A percentile compares a stretch with the other conserved stretches of the same genome.
These are phyloP conservation scores for Percopsis transmontana DNA, from an alignment of 2,113 vertebrate genomes.

Conservation along the genomic window DNA sequence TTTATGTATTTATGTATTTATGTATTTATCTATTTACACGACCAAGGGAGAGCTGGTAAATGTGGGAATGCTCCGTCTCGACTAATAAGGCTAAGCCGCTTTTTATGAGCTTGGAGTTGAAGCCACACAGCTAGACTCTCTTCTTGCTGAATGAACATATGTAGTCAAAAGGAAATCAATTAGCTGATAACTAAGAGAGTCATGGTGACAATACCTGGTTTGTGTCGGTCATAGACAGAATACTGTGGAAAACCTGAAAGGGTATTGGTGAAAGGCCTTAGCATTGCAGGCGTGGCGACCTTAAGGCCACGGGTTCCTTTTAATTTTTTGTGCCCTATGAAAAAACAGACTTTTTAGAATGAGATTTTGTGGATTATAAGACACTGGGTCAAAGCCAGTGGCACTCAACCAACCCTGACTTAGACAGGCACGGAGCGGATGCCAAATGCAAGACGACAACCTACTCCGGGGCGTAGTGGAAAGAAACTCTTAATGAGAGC, in stretches of 20 bases:
- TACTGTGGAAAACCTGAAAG: neutral
- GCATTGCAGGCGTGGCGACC: neutral
- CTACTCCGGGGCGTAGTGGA: slow-evolving; percentile 2
- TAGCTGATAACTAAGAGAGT: slow-evolving; percentile 52
- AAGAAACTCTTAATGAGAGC: slow-evolving; percentile 18
- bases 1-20: slow-evolving; percentile 68
- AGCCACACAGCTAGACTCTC: slow-evolving; percentile 43
- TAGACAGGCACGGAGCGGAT: neutral
- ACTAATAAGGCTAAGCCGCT: slow-evolving; percentile 72
- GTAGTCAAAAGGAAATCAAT: slow-evolving; percentile 67
- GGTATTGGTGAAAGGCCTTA: slow-evolving; percentile 2
- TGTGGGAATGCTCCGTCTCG: slow-evolving; percentile 44
- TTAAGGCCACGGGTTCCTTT: neutral
- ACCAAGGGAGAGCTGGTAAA: slow-evolving; percentile 53
- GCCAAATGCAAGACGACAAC: neutral
- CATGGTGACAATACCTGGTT: slow-evolving; percentile 47
- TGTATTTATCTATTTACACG: slow-evolving; percentile 76
- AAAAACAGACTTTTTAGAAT: neutral
- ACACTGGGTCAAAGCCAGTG: neutral
- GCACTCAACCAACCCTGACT: neutral
- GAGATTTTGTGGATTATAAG: neutral
- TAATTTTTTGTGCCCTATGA: neutral
- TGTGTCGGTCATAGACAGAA: slow-evolving; percentile 25
- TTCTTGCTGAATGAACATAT: slow-evolving; percentile 23
- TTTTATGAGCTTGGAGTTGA: slow-evolving; percentile 48